A percentile compares a stretch with the other conserved stretches of the same genome.
Evolutionary conservation across 2,113 vertebrate genomes (phyloP).

Genomic region (Rhinichthys klamathensis): DNA sequence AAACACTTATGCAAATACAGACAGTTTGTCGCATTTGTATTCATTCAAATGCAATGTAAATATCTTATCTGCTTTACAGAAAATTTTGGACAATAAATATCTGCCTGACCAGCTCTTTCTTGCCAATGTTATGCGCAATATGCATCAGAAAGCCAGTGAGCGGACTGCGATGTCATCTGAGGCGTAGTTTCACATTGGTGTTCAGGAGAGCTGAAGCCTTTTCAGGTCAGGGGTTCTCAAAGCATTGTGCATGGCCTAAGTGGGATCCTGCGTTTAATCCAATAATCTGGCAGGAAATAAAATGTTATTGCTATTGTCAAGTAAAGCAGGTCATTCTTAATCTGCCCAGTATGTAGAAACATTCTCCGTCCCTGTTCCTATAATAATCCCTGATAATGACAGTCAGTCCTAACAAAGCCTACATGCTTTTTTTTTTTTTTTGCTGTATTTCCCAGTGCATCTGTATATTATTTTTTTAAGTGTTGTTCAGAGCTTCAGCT

Average conservation of each 20-base stretch:
- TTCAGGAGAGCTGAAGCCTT: background rate
- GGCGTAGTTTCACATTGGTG: background rate
- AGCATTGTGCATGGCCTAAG: background rate
- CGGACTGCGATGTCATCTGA: background rate
- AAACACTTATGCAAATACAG: too few species aligned
- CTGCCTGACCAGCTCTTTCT: background rate
- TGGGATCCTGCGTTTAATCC: constrained; percentile 26
- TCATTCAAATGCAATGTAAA: too few species aligned
- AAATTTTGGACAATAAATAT: too few species aligned
- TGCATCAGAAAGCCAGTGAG: background rate
- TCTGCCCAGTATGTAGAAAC: constrained; percentile 13
- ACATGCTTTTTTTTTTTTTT: too few species aligned
- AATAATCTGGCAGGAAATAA: constrained; percentile 38
- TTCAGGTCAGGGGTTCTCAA: constrained; percentile 15
- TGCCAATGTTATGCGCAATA: background rate
- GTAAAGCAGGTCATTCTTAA: constrained; percentile 42
- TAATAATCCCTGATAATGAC: constrained; percentile 30
- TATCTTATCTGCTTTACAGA: too few species aligned
- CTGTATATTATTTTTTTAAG: background rate
- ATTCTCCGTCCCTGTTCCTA: background rate
- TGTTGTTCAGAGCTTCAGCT: constrained; percentile 4
- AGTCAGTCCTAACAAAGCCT: background rate
- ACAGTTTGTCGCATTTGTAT: too few species aligned
- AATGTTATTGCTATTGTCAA: constrained; percentile 37
- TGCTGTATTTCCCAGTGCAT: background rate